Evolutionary conservation across 2,888 invertebrate genomes (phyloP), one percentile per base, ranked within the genome.

Genomic region (Adelphocoris suturalis): DNA sequence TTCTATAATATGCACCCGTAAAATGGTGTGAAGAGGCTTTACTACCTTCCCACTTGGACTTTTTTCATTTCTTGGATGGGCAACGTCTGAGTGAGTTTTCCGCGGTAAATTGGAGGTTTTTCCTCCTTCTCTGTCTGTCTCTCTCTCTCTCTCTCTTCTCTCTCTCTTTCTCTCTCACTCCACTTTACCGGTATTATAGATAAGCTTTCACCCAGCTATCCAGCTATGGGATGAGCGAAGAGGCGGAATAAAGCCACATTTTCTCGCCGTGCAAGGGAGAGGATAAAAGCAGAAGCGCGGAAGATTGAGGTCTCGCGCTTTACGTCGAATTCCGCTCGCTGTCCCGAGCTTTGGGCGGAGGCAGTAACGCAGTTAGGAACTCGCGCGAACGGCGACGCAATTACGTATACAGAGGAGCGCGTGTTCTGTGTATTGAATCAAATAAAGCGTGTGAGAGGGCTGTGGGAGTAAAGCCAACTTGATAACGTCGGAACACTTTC

Each of bases 371-470:
- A 23, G 68, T 68, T 68, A 68, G 68, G 68, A 68, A 68, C 68
- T 68, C 68, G 23, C 68, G 23, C 68, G 68, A 68, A 68, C 23
- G 13, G 68, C 68, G 23, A 19, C n/a, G 68, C 68, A 68, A 68
- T 68, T n/a, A 23, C 68, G 68, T 68, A 68, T 23, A 23, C 68
- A 68, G 23, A 23, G 68, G 68, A 68, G 68, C 23, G 68, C 68
- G 68, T 68, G 68, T 68, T 68, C 68, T 23, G 68, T 68, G 68
- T 68, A 68, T 68, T 68, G 68, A 68, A 68, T 68, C 68, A 68
- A 68, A 68, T 68, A 68, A 68, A 68, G 68, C 68, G 68, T 68
- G 68, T 68, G 68, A 68, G 68, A 68, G 23, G 68, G 68, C 68
- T 19, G 68, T 23, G 68, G 68, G 68, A 68, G 68, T 68, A 23